Percentiles rank a stretch among this genome's conserved stretches.
These are phyloP conservation scores for Vultur gryphus DNA, from an alignment of 2,797 vertebrate species.

Conservation along the genomic window DNA sequence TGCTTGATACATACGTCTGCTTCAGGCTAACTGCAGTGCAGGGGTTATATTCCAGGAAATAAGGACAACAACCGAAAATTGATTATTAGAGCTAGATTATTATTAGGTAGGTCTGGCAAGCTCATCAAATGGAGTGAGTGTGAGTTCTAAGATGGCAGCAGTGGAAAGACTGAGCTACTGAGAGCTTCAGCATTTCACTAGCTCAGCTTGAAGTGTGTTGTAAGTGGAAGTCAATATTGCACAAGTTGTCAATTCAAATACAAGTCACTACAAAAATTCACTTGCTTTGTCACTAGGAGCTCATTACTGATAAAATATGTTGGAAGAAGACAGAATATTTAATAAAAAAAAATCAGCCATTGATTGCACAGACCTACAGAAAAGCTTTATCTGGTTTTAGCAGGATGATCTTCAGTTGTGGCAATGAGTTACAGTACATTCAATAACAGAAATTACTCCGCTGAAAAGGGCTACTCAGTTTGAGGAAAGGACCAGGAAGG, in stretches of 20 bases:
- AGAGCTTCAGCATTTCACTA: background rate
- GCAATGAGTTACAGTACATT: background rate
- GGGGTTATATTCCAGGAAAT: background rate
- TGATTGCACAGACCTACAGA: background rate
- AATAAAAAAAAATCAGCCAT: background rate
- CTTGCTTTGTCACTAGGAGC: background rate
- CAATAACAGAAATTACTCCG: background rate
- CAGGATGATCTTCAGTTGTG: background rate
- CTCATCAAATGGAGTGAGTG: background rate
- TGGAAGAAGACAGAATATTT: background rate
- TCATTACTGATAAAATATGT: background rate
- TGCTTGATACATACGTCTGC: rapidly evolving
- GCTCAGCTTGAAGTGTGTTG: background rate
- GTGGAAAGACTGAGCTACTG: background rate
- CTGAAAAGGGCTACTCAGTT: background rate
- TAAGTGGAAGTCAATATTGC: background rate
- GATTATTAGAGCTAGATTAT: background rate
- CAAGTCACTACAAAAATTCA: background rate
- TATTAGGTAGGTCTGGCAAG: background rate
- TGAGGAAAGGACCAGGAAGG: background rate
- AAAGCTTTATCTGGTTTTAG: background rate
- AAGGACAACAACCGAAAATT: background rate
- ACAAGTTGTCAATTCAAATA: background rate
- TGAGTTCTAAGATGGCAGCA: background rate
- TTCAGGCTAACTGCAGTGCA: background rate